Percentiles rank a stretch among this genome's conserved stretches.
Conservation (phyloP, 2,888 invertebrate genomes). For the Allophyes oxyacanthae region DNA sequence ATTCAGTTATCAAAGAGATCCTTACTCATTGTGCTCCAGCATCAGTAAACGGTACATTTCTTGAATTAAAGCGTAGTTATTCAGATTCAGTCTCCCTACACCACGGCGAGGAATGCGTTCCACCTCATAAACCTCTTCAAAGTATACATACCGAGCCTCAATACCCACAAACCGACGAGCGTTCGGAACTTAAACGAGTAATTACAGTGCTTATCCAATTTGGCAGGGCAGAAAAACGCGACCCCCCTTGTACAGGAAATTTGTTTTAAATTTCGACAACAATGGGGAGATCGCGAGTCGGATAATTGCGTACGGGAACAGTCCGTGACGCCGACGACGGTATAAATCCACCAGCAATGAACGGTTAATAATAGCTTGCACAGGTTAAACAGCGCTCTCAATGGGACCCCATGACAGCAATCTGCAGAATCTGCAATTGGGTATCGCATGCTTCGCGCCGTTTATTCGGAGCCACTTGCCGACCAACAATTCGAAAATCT, state of each 20-base stretch:
- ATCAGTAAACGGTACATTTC: constrained; percentile 34
- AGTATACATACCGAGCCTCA: constrained; percentile 67
- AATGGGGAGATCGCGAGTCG: constrained; percentile 85
- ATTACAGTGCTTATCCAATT: constrained; percentile 89
- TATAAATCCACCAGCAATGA: constrained; percentile 83
- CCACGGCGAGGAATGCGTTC: constrained; percentile 64
- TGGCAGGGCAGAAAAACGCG: constrained; percentile 87
- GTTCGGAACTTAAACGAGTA: constrained; percentile 81
- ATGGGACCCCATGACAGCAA: constrained; percentile 76
- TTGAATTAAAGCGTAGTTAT: constrained; percentile 53
- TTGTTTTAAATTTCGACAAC: constrained; percentile 89
- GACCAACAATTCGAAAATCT: constrained; percentile 49
- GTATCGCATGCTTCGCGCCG: constrained; percentile 75
- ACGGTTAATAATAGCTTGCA: constrained; percentile 85
- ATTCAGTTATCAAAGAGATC: constrained; percentile 37
- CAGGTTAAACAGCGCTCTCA: constrained; percentile 75
- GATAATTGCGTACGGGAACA: constrained; percentile 85
- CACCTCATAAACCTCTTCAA: constrained; percentile 75
- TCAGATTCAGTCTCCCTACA: constrained; percentile 58
- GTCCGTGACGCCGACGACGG: constrained; percentile 79
- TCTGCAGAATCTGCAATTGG: constrained; percentile 78
- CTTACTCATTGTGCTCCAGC: constrained; percentile 31
- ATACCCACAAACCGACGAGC: constrained; percentile 73
- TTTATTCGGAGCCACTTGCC: constrained; percentile 58
- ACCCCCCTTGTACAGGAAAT: constrained; percentile 87